Evolutionary conservation across 2,888 invertebrate genomes (phyloP), one percentile per base, ranked within the genome.

Genomic region (Ypsolopha sequella): DNA sequence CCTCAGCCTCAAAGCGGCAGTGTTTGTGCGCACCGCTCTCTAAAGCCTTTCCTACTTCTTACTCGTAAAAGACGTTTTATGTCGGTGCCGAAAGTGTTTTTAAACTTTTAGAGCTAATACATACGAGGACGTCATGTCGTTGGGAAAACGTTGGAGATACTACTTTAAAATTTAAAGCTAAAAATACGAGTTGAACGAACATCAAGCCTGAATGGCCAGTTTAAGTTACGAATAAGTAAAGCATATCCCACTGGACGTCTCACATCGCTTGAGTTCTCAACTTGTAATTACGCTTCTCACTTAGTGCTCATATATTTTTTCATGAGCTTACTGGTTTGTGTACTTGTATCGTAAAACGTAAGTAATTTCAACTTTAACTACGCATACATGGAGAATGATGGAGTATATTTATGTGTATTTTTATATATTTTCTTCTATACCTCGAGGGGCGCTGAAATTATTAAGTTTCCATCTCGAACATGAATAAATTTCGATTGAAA

Each of bases 41-140:
- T 36, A 56, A 63, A 65, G 65, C 67, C 63, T 66, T 63, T 66
- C 58, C 61, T 56, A 52, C 47, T 43, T 50, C 13, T 11, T 36
- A 33, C 50, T 41, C 43, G 50, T 43, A 43, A 36, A 43, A 36
- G 58, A 55, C 64, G 60, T 62, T 64, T 64, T 63, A 64, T 64
- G 61, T 64, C 57, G 60, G 60, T 64, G 60, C 62, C 64, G 58
- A 68, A 66, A 71, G 62, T 56, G 60, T 57, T 63, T 68, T 66
- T 60, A 59, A 68, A 69, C 60, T 66, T 60, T 62, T 57, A 60
- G 57, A 55, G 54, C 55, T 56, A 56, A 54, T 56, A 57, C 55
- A 55, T 52, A 50, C 35, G 43, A 10, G 11, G 60, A 55, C 55
- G 53, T 53, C 57, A 52, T 58, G 57, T 56, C 57, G 55, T 57